Percentiles rank a stretch among this genome's conserved stretches.
Evolutionary conservation across 2,888 invertebrate genomes (phyloP).

Genomic region (Hydroisotoma schaefferi): DNA sequence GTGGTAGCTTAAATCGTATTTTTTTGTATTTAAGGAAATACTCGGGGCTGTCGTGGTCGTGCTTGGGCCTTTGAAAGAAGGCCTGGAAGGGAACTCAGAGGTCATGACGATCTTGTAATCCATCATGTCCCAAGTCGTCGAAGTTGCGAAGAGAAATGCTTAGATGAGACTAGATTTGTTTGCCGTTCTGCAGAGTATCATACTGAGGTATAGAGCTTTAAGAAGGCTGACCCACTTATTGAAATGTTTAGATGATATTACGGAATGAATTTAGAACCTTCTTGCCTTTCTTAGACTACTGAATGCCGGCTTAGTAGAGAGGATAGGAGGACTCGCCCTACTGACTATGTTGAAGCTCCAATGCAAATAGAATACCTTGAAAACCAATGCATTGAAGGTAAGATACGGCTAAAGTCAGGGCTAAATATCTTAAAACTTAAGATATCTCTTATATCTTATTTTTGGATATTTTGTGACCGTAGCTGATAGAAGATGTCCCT

Average conservation of each 20-base stretch:
- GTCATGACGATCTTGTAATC: constrained; percentile 54
- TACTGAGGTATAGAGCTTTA: constrained; percentile 50
- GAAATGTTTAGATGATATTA: not conserved
- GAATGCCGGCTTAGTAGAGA: constrained; percentile 56
- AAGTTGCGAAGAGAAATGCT: constrained; percentile 57
- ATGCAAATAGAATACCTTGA: constrained; percentile 57
- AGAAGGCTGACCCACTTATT: constrained; percentile 1
- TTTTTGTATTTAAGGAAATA: constrained; percentile 35
- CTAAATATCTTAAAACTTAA: not conserved
- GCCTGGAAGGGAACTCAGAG: constrained; percentile 55
- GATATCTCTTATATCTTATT: not conserved
- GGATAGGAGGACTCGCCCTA: constrained; percentile 55
- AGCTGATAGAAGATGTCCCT: constrained; percentile 50
- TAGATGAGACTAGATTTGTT: constrained; percentile 51
- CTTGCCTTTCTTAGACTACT: constrained; percentile 48
- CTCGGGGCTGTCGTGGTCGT: constrained; percentile 51
- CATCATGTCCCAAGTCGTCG: constrained; percentile 54
- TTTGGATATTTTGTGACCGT: not conserved
- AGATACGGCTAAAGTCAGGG: constrained; percentile 26
- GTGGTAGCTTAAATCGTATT: constrained; percentile 2
- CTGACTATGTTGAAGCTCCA: constrained; percentile 52
- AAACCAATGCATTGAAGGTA: constrained; percentile 58
- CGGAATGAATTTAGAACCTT: constrained; percentile 27
- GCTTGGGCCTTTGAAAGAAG: constrained; percentile 57
- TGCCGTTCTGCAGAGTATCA: constrained; percentile 58